Evolutionary conservation across 2,113 vertebrate genomes (phyloP).

Genomic region (Strigops habroptila): DNA sequence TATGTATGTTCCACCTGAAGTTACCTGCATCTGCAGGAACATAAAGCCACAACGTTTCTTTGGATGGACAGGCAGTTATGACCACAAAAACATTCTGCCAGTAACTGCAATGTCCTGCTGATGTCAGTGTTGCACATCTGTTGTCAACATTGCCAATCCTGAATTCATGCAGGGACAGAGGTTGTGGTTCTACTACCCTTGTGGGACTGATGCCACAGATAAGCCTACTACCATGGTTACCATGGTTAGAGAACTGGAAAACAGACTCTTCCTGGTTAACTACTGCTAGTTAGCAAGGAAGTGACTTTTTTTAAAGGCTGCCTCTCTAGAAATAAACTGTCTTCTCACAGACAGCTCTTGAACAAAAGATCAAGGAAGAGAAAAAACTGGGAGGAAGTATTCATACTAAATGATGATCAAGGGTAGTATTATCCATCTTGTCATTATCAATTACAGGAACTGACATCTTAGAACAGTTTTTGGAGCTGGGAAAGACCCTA

Average conservation of each 20-base stretch:
- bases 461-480: neutral
- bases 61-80: neutral
- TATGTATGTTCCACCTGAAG: neutral
- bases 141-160: neutral
- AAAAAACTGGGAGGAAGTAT: neutral
- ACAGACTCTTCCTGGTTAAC: neutral
- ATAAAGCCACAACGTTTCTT: slow-evolving; percentile 27
- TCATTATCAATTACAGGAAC: neutral
- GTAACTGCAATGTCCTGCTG: neutral
- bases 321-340: neutral
- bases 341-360: neutral
- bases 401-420: neutral
- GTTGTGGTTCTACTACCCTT: neutral
- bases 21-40: slow-evolving; percentile 13
- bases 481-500: neutral
- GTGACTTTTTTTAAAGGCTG: neutral
- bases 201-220: neutral
- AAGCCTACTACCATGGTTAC: neutral
- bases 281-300: neutral
- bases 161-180: neutral
- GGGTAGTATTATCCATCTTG: neutral
- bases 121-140: neutral
- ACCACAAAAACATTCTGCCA: neutral
- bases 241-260: neutral
- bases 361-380: neutral